Percentiles rank a stretch among this genome's conserved stretches.
phyloP scores from a whole-genome alignment of 2,113 vertebrate genomes.

The Seriola quinqueradiata region DNA sequence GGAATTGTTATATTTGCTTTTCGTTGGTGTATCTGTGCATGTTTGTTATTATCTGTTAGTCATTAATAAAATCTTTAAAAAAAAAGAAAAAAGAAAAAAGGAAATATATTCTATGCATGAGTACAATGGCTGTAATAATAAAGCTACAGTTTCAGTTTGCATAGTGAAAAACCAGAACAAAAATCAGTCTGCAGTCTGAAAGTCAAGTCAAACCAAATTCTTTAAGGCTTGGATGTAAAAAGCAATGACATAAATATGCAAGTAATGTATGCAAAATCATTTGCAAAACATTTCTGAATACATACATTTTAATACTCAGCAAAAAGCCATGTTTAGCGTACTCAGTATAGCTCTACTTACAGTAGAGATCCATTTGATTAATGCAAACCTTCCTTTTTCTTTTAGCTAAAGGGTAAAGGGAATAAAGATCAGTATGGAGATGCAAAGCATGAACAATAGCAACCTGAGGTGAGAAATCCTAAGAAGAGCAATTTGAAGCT shows the following conservation, averaged over 20 bases:
- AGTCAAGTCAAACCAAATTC: constrained; percentile 38
- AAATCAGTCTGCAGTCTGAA: constrained; percentile 21
- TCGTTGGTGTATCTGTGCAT: not conserved
- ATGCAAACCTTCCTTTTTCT: constrained; percentile 58
- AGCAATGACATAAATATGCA: constrained; percentile 8
- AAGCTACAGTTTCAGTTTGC: not conserved
- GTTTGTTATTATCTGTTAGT: constrained; percentile 3
- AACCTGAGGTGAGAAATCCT: constrained; percentile 80
- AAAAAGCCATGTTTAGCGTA: not conserved
- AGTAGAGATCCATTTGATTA: constrained; percentile 65
- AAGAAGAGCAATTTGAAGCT: constrained; percentile 82
- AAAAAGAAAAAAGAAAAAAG: not conserved
- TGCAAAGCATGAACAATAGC: constrained; percentile 78
- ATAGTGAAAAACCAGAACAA: not conserved
- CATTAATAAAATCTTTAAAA: constrained; percentile 10
- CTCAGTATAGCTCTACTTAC: constrained; percentile 44
- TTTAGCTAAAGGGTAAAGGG: constrained; percentile 53
- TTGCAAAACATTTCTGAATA: constrained; percentile 52
- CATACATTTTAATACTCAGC: constrained; percentile 46
- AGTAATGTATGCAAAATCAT: not conserved
- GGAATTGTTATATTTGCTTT: not conserved
- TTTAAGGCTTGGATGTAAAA: not conserved
- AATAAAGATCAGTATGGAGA: constrained; percentile 76
- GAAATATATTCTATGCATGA: not conserved
- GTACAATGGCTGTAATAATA: not conserved